These are phyloP conservation scores for Dicerorhinus sumatrensis DNA, from an alignment of 2,113 vertebrate species.

Conservation along the genomic window DNA sequence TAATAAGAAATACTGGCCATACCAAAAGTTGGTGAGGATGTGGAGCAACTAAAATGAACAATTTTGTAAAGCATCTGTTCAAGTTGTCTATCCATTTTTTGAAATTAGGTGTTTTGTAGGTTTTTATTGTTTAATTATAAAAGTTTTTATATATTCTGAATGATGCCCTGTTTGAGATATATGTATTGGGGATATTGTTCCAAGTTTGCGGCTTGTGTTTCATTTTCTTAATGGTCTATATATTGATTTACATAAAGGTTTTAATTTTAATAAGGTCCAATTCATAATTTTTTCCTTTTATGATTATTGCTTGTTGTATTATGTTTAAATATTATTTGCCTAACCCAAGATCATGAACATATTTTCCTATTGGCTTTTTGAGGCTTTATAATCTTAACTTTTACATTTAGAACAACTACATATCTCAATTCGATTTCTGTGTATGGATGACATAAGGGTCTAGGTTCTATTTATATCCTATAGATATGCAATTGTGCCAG, in stretches of 20 bases:
- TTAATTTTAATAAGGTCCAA: constrained; percentile 45
- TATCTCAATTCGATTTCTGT: neutral
- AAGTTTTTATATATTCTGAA: neutral
- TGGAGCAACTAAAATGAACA: no score
- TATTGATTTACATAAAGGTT: constrained; percentile 17
- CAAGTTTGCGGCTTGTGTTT: constrained; percentile 14
- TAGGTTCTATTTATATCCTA: neutral
- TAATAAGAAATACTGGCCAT: no score
- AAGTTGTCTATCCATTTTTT: neutral
- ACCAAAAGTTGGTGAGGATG: no score
- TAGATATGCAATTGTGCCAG: neutral
- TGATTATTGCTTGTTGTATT: neutral
- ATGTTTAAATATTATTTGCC: constrained; percentile 2
- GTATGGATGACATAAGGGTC: neutral
- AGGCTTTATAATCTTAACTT: neutral
- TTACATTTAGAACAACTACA: neutral
- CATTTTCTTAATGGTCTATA: constrained; percentile 22
- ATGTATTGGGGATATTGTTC: neutral
- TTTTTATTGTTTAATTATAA: neutral
- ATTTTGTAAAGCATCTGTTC: neutral
- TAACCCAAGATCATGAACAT: constrained; percentile 5
- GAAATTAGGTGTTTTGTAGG: neutral
- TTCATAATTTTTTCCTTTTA: neutral
- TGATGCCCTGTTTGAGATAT: neutral
- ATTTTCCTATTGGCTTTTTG: neutral